Base-by-base conservation (phyloP, 2,113 vertebrate genomes). In the Oryzias celebensis region DNA sequence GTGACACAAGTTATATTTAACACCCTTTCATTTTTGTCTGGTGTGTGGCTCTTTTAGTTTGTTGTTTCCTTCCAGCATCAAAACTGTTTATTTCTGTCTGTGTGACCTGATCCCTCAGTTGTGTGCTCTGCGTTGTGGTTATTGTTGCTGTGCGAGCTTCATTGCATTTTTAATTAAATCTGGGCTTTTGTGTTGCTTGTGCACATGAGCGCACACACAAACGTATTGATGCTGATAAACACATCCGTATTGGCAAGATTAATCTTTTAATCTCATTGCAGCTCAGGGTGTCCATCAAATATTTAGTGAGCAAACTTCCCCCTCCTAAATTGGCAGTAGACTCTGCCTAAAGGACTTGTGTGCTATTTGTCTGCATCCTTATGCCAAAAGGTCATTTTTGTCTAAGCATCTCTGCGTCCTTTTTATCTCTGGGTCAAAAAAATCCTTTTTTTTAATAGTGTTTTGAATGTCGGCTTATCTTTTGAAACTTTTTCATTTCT, bases 261-360 rank as follows among this genome's bases (percentile, higher is more conserved):
- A 85, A 87, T 90, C 80, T 65, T 69, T 86, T 82, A 83, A 88
- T 91, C 81, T 83, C 78, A 58, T 45, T 60, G 56, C 73, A 75
- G 70, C 59, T 63, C 15, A 54, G 58, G 58, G 77, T 84, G 71
- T 76, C 82, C 82, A 88, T 91, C 78, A 89, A 90, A 87, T 88
- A 91, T 90, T 87, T 84, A 90, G 66, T 42, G 59, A 75, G 80
- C 83, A 88, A 87, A 86, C 81, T 58, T 85, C 61, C 77, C 28
- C 52, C 49, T 75, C 75, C 72, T 49, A 68, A 61, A 79, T 57
- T 69, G 66, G 57, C 62, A 77, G 76, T 84, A 64, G 49, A 85
- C 46, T 62, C 67, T 77, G 70, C 80, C 73, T 52, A 52, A 60
- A 63, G 62, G 63, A 80, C 81, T 81, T 72, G 41, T 65, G 62